A percentile compares a stretch with the other conserved stretches of the same genome.
Conservation (phyloP, 2,888 invertebrate genomes). For the Odontocolon sp. region DNA sequence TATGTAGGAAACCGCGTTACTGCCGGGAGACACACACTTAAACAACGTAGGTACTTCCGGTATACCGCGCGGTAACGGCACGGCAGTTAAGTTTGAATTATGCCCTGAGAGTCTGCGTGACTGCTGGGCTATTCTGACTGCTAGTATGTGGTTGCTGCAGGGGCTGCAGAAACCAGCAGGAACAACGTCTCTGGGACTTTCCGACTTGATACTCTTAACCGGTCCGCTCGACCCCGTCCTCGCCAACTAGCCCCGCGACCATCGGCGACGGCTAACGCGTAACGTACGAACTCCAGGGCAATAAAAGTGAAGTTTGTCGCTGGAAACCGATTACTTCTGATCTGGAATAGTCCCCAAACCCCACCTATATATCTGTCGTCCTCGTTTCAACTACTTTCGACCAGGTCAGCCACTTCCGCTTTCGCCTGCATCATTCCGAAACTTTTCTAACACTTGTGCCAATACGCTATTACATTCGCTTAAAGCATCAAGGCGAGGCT, state of each 20-base stretch:
- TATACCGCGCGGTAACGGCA: conserved; percentile 19
- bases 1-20: conserved; percentile 17
- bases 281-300: not conserved
- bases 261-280: not conserved
- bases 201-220: conserved; percentile 11
- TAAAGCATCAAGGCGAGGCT: too few species aligned
- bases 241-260: not conserved
- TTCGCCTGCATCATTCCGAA: not conserved
- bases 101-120: conserved; percentile 27
- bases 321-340: conserved; percentile 9
- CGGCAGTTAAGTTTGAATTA: conserved; percentile 41
- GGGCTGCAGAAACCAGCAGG: too few species aligned
- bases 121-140: conserved; percentile 29
- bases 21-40: conserved; percentile 27
- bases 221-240: not conserved
- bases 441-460: not conserved
- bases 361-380: not conserved
- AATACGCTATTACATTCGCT: too few species aligned
- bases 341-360: too few species aligned
- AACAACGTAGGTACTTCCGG: conserved; percentile 29
- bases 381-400: not conserved
- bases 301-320: conserved; percentile 25
- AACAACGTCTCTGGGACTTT: conserved; percentile 11
- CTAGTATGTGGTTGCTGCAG: conserved; percentile 5
- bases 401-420: not conserved